Evolutionary conservation across 2,113 vertebrate species (phyloP), one percentile per base, ranked within the genome.

Genomic region (Eptesicus fuscus): DNA sequence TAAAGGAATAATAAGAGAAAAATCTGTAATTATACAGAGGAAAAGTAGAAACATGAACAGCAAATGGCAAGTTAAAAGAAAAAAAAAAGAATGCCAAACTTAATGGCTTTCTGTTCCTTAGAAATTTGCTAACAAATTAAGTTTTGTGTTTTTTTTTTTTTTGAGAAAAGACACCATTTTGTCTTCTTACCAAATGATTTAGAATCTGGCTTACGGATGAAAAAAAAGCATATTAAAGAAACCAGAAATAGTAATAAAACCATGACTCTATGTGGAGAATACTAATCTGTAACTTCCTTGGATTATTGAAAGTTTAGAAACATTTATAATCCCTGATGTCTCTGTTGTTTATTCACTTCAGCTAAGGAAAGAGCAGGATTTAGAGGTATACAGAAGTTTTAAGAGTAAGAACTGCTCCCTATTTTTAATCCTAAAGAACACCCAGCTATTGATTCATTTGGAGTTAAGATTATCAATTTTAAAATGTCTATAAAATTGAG

Each of bases 1-100:
- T 87, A 96, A 97, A 96, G 93, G 91, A 97, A 95, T 76, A 95
- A 70, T 96, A 96, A 94, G 94, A 95, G 92, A 77, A 93, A 95
- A 90, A 92, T 56, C 86, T 93, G 65, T 86, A 94, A 94, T 87
- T 92, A 85, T 37, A 93, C 22, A 95, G 83, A 91, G 71, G 53
- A 95, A 93, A 93, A 85, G 47, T 16, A 92, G 91, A 76, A 83
- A 95, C 35, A 44, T 83, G 53, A 95, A 67, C 44, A 93, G 83
- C 92, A 96, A 94, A 61, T 20, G 40, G 70, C 59, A 97, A 88
- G 61, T 91, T 93, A 71, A 90, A 71, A 90, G 91, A 83, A 80
- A 23, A 47, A 47, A 23, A 86, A 51, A 73, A 73, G 22, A 18
- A 69, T 69, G 74, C 67, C 80, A 80, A 89, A 92, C 10, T 69